A percentile compares a stretch with the other conserved stretches of the same genome.
These are phyloP conservation scores for Pediacus dermestoides DNA, from an alignment of 2,888 invertebrate species.

Conservation along the genomic window DNA sequence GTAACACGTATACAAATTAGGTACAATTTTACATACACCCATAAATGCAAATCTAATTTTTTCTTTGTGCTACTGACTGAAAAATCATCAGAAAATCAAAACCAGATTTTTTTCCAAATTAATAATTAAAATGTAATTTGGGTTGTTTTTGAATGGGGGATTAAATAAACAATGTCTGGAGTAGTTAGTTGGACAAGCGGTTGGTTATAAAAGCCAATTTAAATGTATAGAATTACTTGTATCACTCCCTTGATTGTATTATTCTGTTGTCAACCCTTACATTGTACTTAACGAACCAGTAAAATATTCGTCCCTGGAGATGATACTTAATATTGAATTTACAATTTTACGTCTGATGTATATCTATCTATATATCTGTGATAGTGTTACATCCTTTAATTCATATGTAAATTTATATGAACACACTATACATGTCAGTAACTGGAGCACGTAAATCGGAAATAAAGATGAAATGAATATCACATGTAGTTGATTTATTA, in stretches of 20 bases:
- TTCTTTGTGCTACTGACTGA: too few relatives aligned
- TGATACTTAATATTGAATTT: slow-evolving; percentile 35
- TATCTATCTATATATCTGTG: slow-evolving; percentile 12
- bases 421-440: too few relatives aligned
- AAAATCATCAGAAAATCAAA: too few relatives aligned
- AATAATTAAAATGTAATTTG: slow-evolving; percentile 10
- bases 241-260: slow-evolving; percentile 46
- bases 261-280: slow-evolving; percentile 43
- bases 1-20: too few relatives aligned
- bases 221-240: slow-evolving; percentile 50
- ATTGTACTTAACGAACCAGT: slow-evolving; percentile 41
- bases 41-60: too few relatives aligned
- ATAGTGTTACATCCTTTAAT: too few relatives aligned
- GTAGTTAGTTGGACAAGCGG: slow-evolving; percentile 32
- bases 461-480: too few relatives aligned
- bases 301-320: slow-evolving; percentile 45
- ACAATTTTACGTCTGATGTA: slow-evolving; percentile 24
- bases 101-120: slow-evolving; percentile 7
- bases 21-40: too few relatives aligned
- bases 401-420: too few relatives aligned
- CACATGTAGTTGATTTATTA: too few relatives aligned
- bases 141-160: slow-evolving; percentile 16
- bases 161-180: slow-evolving; percentile 36
- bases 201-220: slow-evolving; percentile 46
- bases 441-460: too few relatives aligned